Evolutionary conservation across 2,113 vertebrate species (phyloP).

Genomic region (Coracopsis vasa): DNA sequence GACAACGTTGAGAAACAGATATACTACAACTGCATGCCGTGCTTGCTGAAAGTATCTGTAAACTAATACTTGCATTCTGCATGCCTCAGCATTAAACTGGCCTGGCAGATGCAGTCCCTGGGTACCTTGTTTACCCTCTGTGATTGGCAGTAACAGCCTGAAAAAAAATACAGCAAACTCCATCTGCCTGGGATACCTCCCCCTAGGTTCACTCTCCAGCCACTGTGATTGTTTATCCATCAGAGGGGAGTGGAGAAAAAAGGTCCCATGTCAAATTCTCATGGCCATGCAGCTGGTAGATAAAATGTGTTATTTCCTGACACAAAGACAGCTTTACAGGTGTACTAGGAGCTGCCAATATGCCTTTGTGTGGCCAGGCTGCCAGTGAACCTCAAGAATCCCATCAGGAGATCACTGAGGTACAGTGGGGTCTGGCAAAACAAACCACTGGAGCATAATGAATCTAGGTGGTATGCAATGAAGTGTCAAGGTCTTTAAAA

Average conservation of each 20-base stretch:
- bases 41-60: not conserved
- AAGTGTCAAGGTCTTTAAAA: not conserved
- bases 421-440: not conserved
- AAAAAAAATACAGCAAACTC: not conserved
- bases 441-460: rapidly evolving
- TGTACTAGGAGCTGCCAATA: not conserved
- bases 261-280: not conserved
- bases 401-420: not conserved
- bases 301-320: not conserved
- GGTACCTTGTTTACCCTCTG: not conserved
- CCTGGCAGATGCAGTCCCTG: not conserved
- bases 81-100: not conserved
- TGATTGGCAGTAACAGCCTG: conserved; percentile 57
- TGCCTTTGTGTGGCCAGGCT: rapidly evolving
- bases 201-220: not conserved
- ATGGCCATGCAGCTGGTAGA: not conserved
- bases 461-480: not conserved
- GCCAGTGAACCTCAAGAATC: not conserved
- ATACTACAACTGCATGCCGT: not conserved
- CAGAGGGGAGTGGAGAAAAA: not conserved
- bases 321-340: not conserved
- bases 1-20: not conserved
- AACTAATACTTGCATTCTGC: conserved; percentile 25
- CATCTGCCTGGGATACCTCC: not conserved
- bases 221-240: not conserved